These are phyloP conservation scores for Xestobium rufovillosum DNA, from an alignment of 2,888 invertebrate species.

Conservation along the genomic window DNA sequence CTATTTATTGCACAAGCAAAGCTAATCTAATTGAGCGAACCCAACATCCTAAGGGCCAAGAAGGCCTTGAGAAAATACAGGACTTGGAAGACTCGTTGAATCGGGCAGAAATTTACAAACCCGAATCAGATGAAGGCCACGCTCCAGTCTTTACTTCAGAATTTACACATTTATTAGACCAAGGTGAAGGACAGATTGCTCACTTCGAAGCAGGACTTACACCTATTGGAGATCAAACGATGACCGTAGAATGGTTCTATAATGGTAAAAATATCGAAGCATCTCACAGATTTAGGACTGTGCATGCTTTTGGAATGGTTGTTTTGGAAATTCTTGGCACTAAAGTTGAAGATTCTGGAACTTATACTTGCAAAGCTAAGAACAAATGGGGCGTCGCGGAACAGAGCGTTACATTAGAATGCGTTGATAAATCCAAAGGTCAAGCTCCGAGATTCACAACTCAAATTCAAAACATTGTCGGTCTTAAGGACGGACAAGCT, in stretches of 20 bases:
- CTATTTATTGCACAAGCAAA: slow-evolving; percentile 75
- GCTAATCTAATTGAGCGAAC: slow-evolving; percentile 79
- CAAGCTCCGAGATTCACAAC: slow-evolving; percentile 85
- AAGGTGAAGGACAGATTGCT: slow-evolving; percentile 92
- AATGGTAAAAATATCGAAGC: slow-evolving; percentile 84
- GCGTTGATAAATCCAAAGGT: slow-evolving; percentile 76
- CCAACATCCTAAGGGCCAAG: slow-evolving; percentile 92
- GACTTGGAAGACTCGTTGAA: slow-evolving; percentile 81
- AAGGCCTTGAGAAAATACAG: slow-evolving; percentile 85
- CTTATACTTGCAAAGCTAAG: slow-evolving; percentile 80
- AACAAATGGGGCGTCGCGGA: slow-evolving; percentile 86
- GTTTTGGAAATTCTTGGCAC: slow-evolving; percentile 93
- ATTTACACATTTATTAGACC: slow-evolving; percentile 71
- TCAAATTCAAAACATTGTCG: slow-evolving; percentile 74
- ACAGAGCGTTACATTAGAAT: slow-evolving; percentile 74
- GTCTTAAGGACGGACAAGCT: slow-evolving; percentile 85
- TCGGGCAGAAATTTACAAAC: slow-evolving; percentile 57
- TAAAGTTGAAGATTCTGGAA: slow-evolving; percentile 86
- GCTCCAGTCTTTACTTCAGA: slow-evolving; percentile 84
- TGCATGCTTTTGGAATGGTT: slow-evolving; percentile 96
- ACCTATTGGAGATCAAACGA: slow-evolving; percentile 88
- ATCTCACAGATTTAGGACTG: slow-evolving; percentile 84
- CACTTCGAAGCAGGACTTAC: slow-evolving; percentile 96
- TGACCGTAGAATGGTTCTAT: slow-evolving; percentile 94
- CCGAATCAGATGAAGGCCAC: slow-evolving; percentile 71